Conservation (phyloP, 2,797 vertebrate species). For the Myotis vivesi region DNA sequence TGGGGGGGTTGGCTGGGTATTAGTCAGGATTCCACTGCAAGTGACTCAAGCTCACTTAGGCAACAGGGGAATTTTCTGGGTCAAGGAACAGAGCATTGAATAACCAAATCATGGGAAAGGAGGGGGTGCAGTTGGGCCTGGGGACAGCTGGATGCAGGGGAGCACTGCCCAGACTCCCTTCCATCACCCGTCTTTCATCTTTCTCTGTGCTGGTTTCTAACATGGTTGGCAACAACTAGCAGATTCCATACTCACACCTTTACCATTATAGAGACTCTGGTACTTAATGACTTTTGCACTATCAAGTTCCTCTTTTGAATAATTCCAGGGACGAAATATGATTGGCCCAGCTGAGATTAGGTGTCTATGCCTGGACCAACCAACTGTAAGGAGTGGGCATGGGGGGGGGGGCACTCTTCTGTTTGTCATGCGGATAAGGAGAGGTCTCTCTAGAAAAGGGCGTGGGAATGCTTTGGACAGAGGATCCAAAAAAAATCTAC, state of each 20-base stretch:
- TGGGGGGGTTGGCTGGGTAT: not conserved
- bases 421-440: not conserved
- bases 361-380: not conserved
- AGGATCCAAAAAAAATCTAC: not conserved
- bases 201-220: conserved; percentile 1
- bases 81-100: not conserved
- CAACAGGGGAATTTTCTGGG: conserved; percentile 51
- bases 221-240: not conserved
- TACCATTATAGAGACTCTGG: not conserved
- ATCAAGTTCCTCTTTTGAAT: not conserved
- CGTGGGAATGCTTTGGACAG: not conserved
- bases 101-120: not conserved
- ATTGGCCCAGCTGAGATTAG: not conserved
- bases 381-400: not conserved
- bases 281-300: not conserved
- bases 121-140: not conserved
- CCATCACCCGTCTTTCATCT: not conserved
- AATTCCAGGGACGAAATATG: not conserved
- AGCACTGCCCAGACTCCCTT: not conserved
- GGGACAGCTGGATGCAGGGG: not conserved
- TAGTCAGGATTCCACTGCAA: conserved; percentile 32
- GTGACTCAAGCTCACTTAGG: conserved; percentile 52
- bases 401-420: not conserved
- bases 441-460: not conserved
- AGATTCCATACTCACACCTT: not conserved